These are phyloP conservation scores for Alauda arvensis DNA, from an alignment of 2,797 vertebrate species.

Conservation along the genomic window DNA sequence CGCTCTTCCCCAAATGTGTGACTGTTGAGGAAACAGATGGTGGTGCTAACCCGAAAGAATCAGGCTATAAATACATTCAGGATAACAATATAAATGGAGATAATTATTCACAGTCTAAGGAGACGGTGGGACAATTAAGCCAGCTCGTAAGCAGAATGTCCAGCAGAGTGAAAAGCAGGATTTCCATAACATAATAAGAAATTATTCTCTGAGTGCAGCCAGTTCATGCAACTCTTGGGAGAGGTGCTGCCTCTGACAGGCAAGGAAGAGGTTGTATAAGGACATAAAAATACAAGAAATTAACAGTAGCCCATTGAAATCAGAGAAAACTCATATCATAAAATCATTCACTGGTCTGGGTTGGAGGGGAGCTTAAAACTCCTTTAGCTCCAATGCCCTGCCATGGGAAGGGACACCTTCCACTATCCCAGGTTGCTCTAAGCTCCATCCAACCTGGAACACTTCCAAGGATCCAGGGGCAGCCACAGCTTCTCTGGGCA, in stretches of 20 bases:
- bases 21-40: constrained; percentile 49
- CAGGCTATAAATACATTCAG: constrained; percentile 29
- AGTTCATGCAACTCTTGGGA: not conserved
- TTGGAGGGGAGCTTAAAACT: not conserved
- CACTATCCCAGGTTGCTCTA: not conserved
- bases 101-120: constrained; percentile 35
- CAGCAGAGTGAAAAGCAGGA: not conserved
- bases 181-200: not conserved
- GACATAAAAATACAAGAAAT: not conserved
- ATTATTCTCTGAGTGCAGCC: not conserved
- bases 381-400: not conserved
- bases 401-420: not conserved
- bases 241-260: not conserved
- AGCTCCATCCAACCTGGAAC: not conserved
- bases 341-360: not conserved
- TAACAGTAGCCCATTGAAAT: not conserved
- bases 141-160: not conserved
- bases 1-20: not conserved
- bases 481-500: not conserved
- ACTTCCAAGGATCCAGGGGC: not conserved
- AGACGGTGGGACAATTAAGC: constrained; percentile 5
- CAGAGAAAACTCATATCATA: not conserved
- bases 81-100: constrained; percentile 46
- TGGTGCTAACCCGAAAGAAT: constrained; percentile 20
- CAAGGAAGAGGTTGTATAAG: not conserved